Evolutionary conservation across 2,113 vertebrate genomes (phyloP), one percentile per base, ranked within the genome.

Genomic region (Sapajus apella): DNA sequence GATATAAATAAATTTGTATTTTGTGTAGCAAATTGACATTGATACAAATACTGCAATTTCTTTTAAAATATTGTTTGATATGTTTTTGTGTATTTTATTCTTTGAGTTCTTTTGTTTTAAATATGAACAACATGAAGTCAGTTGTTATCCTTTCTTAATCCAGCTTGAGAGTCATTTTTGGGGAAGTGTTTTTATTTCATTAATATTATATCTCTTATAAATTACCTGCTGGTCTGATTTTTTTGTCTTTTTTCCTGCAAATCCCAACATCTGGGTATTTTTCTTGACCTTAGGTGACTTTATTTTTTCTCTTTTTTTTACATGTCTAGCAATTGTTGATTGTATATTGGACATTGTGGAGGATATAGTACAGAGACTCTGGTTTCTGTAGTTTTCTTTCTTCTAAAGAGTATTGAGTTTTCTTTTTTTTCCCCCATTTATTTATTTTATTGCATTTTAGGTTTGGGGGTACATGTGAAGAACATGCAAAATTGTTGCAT

Each of bases 31-130:
- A 85, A 47, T 37, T 70, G 47, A 85, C 87, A 83, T 83, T 47
- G 32, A 70, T 37, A 25, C 23, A 66, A 68, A 52, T 68, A 68
- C 18, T 85, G 8, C 52, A 58, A 27, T 18, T 58, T 95, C 50
- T 85, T 86, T 66, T 40, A 58, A 58, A 47, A 70, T 87, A 80
- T 30, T 35, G 2, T 55, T 43, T 72, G 92, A 23, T 47, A 23
- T 80, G 58, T 47, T 64, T 94, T 81, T 94, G 64, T 40, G 35
- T 58, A 61, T 30, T 83, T 94, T 79, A 47, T 35, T 37, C 12
- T 87, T 70, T 70, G 76, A 79, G 37, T 45, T 58, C 32, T 77
- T 80, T 82, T 35, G 50, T 91, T 91, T 93, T 77, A 86, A 93
- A 45, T 68, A 32, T 87, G 27, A 21, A n/a, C 30, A 56, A 87